These are phyloP conservation scores for Plutella xylostella DNA, from an alignment of 2,888 invertebrate species.

Conservation along the genomic window DNA sequence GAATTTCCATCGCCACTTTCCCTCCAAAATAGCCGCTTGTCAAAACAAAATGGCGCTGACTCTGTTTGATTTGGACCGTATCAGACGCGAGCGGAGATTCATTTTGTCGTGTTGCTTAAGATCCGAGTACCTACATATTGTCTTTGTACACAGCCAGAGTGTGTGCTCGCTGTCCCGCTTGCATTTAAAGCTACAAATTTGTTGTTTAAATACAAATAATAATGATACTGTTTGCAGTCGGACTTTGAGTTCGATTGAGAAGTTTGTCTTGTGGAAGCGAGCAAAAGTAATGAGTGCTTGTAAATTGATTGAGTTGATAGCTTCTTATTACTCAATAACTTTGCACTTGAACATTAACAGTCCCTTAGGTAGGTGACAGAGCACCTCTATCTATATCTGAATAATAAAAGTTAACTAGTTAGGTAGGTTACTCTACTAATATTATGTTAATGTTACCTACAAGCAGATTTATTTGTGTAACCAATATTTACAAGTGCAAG, in stretches of 20 bases:
- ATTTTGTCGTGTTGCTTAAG: slow-evolving; percentile 70
- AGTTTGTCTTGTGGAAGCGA: slow-evolving; percentile 49
- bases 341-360: no score
- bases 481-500: no score
- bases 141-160: slow-evolving; percentile 64
- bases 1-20: slow-evolving; percentile 27
- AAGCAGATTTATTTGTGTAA: no score
- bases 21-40: slow-evolving; percentile 55
- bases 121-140: slow-evolving; percentile 65
- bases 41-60: slow-evolving; percentile 69
- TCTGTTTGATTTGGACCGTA: slow-evolving; percentile 69
- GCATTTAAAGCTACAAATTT: slow-evolving; percentile 69
- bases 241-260: slow-evolving; percentile 63
- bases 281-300: slow-evolving; percentile 49
- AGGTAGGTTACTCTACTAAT: no score
- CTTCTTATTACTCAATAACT: no score
- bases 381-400: no score
- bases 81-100: slow-evolving; percentile 68
- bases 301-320: slow-evolving; percentile 57
- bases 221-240: slow-evolving; percentile 66
- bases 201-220: slow-evolving; percentile 67
- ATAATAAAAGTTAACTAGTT: no score
- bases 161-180: slow-evolving; percentile 61
- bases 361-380: no score
- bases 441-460: no score